phyloP scores from a whole-genome alignment of 2,113 vertebrate species.

The Speoplatyrhinus poulsoni region DNA sequence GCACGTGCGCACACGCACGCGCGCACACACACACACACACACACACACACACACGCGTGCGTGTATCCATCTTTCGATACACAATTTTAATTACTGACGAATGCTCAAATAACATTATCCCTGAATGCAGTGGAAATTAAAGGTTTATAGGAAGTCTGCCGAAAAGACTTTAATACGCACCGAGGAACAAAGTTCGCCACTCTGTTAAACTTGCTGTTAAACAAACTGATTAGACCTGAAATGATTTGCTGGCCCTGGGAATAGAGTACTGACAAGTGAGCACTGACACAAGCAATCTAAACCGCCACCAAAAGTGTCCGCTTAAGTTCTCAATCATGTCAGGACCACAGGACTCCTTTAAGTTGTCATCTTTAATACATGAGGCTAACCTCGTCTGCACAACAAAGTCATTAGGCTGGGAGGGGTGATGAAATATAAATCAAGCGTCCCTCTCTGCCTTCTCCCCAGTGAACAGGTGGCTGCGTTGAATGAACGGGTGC shows the following conservation, averaged over 20 bases:
- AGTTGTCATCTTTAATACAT: slow-evolving; percentile 74
- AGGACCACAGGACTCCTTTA: slow-evolving; percentile 65
- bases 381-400: slow-evolving; percentile 56
- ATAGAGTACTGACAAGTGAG: slow-evolving; percentile 59
- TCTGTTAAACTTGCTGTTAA: slow-evolving; percentile 38
- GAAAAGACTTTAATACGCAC: slow-evolving; percentile 15
- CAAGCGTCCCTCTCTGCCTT: slow-evolving; percentile 66
- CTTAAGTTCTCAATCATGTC: slow-evolving; percentile 65
- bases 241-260: slow-evolving; percentile 46
- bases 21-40: slow-evolving; percentile 1
- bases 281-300: slow-evolving; percentile 65
- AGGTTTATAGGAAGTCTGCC: neutral
- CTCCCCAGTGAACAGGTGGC: slow-evolving; percentile 79
- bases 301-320: slow-evolving; percentile 52
- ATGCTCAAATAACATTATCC: neutral
- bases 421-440: slow-evolving; percentile 80
- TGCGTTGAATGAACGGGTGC: slow-evolving; percentile 74
- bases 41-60: neutral
- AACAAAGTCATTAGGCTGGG: slow-evolving; percentile 70
- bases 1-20: slow-evolving; percentile 19
- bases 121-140: neutral
- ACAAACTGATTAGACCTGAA: slow-evolving; percentile 59
- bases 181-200: slow-evolving; percentile 31
- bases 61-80: neutral
- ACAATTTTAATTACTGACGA: neutral